Percentiles rank a stretch among this genome's conserved stretches.
These are phyloP conservation scores for Clivina fossor DNA, from an alignment of 2,888 invertebrate species.

Conservation along the genomic window DNA sequence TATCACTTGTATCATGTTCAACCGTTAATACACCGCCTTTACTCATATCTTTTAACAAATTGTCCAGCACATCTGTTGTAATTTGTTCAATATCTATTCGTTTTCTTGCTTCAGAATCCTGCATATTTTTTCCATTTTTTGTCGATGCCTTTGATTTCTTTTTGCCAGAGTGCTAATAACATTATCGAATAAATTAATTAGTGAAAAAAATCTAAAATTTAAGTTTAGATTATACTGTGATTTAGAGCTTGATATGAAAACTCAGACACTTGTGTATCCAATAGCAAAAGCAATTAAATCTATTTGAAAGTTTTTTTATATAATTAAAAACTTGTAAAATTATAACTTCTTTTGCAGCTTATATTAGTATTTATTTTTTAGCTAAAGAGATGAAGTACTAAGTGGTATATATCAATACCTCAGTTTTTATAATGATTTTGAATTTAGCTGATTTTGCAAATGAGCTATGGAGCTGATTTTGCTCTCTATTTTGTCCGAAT, in stretches of 20 bases:
- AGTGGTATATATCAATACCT: no score
- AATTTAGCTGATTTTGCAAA: neutral
- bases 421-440: neutral
- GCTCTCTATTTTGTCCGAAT: no score
- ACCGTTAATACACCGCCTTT: slow-evolving; percentile 1
- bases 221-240: neutral
- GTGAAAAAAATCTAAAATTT: neutral
- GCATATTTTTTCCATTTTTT: slow-evolving; percentile 29
- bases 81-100: slow-evolving; percentile 42
- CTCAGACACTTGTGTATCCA: no score
- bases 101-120: slow-evolving; percentile 1
- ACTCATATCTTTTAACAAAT: slow-evolving; percentile 42
- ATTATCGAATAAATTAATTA: neutral
- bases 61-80: slow-evolving; percentile 43
- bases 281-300: no score
- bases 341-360: no score
- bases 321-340: no score
- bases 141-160: neutral
- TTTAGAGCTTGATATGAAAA: no score
- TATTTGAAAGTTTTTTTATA: no score
- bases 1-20: neutral
- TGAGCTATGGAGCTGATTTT: no score
- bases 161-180: neutral
- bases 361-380: no score
- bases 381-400: no score